phyloP scores from a whole-genome alignment of 2,113 vertebrate genomes.

The Polyodon spathula region DNA sequence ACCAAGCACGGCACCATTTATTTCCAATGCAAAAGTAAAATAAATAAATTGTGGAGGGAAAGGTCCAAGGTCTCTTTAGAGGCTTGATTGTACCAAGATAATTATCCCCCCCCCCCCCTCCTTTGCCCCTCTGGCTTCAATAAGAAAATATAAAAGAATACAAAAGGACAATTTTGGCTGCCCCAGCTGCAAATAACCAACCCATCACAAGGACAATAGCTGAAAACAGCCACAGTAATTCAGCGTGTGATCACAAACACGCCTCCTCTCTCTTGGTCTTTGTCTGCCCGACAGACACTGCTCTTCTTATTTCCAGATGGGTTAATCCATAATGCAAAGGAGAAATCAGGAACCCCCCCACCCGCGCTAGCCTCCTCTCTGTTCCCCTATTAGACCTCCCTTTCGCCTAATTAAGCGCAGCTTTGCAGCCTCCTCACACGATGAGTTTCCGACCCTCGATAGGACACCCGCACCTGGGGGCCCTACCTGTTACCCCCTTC shows the following conservation, averaged over 20 bases:
- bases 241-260: constrained; percentile 76
- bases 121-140: constrained; percentile 64
- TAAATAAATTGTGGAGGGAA: constrained; percentile 40
- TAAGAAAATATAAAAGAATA: constrained; percentile 64
- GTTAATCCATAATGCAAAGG: constrained; percentile 95
- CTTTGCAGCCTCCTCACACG: constrained; percentile 69
- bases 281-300: constrained; percentile 76
- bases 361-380: constrained; percentile 49
- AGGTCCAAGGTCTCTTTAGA: no score
- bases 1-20: constrained; percentile 41
- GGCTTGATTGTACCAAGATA: constrained; percentile 42
- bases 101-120: constrained; percentile 60
- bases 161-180: constrained; percentile 71
- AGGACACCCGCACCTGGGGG: constrained; percentile 73
- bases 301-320: constrained; percentile 77
- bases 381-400: constrained; percentile 60
- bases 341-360: constrained; percentile 61
- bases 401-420: constrained; percentile 87
- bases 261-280: constrained; percentile 72
- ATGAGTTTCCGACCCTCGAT: constrained; percentile 65
- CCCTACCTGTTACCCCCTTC: constrained; percentile 69
- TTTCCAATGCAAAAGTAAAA: constrained; percentile 32
- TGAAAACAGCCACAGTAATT: constrained; percentile 64
- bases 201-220: constrained; percentile 70
- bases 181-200: constrained; percentile 65